Conservation (phyloP, 2,113 vertebrate species). For the Anguilla rostrata region DNA sequence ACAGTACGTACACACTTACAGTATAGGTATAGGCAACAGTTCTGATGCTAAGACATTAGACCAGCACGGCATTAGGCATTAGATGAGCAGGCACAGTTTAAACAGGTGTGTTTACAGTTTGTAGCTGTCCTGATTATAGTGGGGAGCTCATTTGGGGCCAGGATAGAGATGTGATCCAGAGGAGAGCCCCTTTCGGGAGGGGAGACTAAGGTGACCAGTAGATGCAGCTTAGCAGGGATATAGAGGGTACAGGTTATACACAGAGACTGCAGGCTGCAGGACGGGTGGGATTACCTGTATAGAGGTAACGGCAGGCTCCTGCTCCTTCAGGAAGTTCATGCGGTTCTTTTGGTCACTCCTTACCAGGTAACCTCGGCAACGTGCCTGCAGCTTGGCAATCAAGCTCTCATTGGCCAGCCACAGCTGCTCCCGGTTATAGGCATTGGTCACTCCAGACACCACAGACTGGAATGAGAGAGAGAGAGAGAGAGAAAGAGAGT, state of each 20-base stretch:
- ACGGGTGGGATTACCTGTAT: conserved; percentile 75
- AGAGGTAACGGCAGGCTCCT: conserved; percentile 84
- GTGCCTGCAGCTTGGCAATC: conserved; percentile 87
- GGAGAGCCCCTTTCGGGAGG: too few species aligned
- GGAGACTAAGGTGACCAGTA: too few species aligned
- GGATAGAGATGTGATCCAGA: too few species aligned
- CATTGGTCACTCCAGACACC: conserved; percentile 90
- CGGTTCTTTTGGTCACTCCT: conserved; percentile 79
- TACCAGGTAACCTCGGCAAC: conserved; percentile 87
- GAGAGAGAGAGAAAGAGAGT: not conserved
- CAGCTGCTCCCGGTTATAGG: conserved; percentile 94
- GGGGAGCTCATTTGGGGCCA: too few species aligned
- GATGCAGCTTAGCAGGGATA: not conserved
- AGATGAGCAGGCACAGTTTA: too few species aligned
- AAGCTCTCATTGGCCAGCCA: conserved; percentile 93
- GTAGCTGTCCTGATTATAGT: too few species aligned
- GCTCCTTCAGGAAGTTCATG: conserved; percentile 82
- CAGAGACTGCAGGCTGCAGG: not conserved
- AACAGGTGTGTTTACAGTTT: too few species aligned
- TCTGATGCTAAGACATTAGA: too few species aligned
- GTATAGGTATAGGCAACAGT: too few species aligned
- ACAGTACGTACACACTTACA: too few species aligned
- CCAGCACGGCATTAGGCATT: too few species aligned
- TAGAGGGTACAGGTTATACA: not conserved
- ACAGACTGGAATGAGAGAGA: conserved; percentile 58